Evolutionary conservation across 2,113 vertebrate species (phyloP), one percentile per base, ranked within the genome.

Genomic region (Oryzias curvinotus): DNA sequence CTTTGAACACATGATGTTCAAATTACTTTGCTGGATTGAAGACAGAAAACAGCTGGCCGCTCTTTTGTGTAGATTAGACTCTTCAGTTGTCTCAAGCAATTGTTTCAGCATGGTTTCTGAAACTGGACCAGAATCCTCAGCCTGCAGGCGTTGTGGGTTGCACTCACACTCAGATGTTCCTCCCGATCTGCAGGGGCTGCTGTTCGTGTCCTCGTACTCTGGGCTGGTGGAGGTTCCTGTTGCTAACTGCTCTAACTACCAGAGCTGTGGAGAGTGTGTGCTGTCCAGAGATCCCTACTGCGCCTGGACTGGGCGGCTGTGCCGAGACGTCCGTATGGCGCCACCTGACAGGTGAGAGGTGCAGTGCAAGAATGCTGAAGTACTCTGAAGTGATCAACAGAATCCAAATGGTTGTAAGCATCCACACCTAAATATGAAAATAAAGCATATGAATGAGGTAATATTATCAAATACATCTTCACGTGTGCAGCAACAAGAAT

Each of bases 281-380:
- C 84, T 98, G 28, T 92, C 96, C 1, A 91, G 95, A 63, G 96
- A 98, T 73, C 96, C 96, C 0, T 96, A 96, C 90, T 98, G 96
- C 0, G 96, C 95, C 2, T 98, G 96, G 96, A 92, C 77, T 0
- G 83, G 85, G n/a, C 85, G 68, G 0, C 76, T 85, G 59, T 98
- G 96, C 72, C 88, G 4, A 16, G 92, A 77, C 7, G 7, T 85
- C 50, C 79, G 87, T 63, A 86, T 87, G 84, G 88, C 88, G 14
- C 85, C 91, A 1, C 89, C 90, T 17, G 85, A 90, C 73, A 89
- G 90, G 91, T 91, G 68, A 86, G 65, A 50, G 1, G 49, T 44
- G 23, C 25, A 47, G 16, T 18, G 7, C 5, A 18, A 16, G n/a
- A 8, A 7, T 0, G 44, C 15, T 10, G 2, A 45, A 45, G 44